phyloP scores from a whole-genome alignment of 1,140 invertebrate genomes.

The Oreohelix idahoensis region DNA sequence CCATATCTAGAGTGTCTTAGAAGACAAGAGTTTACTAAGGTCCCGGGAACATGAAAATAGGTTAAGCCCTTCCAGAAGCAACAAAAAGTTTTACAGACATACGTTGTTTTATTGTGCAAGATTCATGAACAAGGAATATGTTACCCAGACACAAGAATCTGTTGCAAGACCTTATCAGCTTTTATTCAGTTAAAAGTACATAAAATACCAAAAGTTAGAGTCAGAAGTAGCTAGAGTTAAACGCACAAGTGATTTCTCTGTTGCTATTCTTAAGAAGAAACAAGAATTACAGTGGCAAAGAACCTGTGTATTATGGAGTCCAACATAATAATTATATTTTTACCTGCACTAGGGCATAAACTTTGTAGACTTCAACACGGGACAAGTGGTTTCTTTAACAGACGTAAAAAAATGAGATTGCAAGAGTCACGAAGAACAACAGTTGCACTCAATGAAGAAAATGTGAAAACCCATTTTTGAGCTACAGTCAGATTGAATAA shows the following conservation, averaged over 20 bases:
- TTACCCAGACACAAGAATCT: not conserved
- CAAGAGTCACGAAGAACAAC: not conserved
- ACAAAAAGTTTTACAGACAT: not conserved
- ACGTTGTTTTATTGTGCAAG: not conserved
- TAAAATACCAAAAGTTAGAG: too few relatives aligned
- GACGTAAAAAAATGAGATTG: not conserved
- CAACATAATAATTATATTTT: too few relatives aligned
- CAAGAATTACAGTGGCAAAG: not conserved
- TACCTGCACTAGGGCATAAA: too few relatives aligned
- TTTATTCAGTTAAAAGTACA: too few relatives aligned
- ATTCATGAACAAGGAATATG: too few relatives aligned
- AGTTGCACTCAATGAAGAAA: not conserved
- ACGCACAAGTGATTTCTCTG: not conserved
- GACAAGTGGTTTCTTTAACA: too few relatives aligned
- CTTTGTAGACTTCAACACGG: too few relatives aligned
- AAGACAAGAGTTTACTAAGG: not conserved
- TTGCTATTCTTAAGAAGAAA: not conserved
- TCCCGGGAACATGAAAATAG: not conserved
- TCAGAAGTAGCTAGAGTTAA: too few relatives aligned
- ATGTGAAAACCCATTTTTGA: too few relatives aligned
- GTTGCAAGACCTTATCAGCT: too few relatives aligned
- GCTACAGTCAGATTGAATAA: not conserved
- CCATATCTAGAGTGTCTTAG: too few relatives aligned
- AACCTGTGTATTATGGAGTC: not conserved
- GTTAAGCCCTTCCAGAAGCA: not conserved